Evolutionary conservation across 2,113 vertebrate species (phyloP).

Genomic region (Synodontis membranacea): DNA sequence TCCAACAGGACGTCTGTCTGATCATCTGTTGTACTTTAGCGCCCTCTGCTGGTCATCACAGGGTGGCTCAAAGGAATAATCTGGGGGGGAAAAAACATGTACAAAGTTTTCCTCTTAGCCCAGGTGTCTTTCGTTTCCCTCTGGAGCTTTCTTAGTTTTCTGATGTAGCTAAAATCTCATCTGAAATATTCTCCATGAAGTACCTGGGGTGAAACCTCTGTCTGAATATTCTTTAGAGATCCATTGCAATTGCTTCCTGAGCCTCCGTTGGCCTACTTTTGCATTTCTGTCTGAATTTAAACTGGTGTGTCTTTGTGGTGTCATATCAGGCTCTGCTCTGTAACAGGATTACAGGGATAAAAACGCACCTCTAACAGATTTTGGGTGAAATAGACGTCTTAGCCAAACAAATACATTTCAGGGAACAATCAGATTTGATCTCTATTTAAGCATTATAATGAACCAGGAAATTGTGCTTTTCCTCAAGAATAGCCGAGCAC

Average conservation of each 20-base stretch:
- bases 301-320: background rate
- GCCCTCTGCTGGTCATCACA: conserved; percentile 40
- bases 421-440: background rate
- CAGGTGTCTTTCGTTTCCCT: background rate
- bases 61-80: background rate
- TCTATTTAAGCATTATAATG: too few species aligned
- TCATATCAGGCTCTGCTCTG: background rate
- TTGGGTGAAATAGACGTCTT: background rate
- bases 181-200: background rate
- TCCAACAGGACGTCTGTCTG: background rate
- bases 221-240: background rate
- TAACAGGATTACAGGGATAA: background rate
- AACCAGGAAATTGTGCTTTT: background rate
- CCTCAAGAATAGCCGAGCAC: background rate
- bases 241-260: background rate
- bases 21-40: background rate
- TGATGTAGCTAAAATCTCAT: background rate
- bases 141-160: background rate
- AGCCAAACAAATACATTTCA: background rate
- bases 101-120: background rate
- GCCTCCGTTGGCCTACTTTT: background rate
- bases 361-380: background rate
- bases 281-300: background rate
- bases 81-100: background rate
- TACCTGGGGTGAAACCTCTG: too few species aligned